Evolutionary conservation across 1,140 invertebrate genomes (phyloP), one percentile per base, ranked within the genome.

Genomic region (Mesaphorura yosii): DNA sequence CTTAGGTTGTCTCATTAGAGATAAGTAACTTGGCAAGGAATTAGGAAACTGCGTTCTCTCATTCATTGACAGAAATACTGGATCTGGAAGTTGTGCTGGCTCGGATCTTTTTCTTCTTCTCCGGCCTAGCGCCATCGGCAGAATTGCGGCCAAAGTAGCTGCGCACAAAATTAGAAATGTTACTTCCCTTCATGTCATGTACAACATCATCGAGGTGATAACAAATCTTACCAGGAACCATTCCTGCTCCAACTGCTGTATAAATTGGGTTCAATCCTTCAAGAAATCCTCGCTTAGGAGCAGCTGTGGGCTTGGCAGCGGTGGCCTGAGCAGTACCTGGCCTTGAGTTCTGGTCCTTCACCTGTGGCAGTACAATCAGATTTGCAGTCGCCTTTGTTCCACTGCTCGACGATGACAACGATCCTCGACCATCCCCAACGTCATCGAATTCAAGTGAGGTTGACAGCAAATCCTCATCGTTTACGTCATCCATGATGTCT

Each of bases 181-280:
- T n/a, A n/a, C n/a, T n/a, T n/a, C n/a, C n/a, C n/a, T n/a, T n/a
- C n/a, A n/a, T n/a, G n/a, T n/a, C n/a, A n/a, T n/a, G n/a, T n/a
- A n/a, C n/a, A n/a, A n/a, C n/a, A n/a, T n/a, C n/a, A n/a, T n/a
- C n/a, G n/a, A n/a, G n/a, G n/a, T n/a, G n/a, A n/a, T n/a, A n/a
- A n/a, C n/a, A n/a, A 34, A 34, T 34, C 31, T 10, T 34, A n/a
- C 10, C 31, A 0, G 60, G 60, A 10, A 62, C 54, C 57, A 62
- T 57, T 1, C 60, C 60, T 1, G 57, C 60, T 17, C 60, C 60
- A 25, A 62, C 57, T 6, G 60, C 55, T 0, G 60, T 54, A 38
- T 45, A 50, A 3, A 53, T 44, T 15, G 52, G 52, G 19, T 55
- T 59, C 17, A 55, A 45, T 23, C 31, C 46, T 38, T 31, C 1